These are phyloP conservation scores for Lepus oiostolus DNA, from an alignment of 2,797 vertebrate species.

Conservation along the genomic window DNA sequence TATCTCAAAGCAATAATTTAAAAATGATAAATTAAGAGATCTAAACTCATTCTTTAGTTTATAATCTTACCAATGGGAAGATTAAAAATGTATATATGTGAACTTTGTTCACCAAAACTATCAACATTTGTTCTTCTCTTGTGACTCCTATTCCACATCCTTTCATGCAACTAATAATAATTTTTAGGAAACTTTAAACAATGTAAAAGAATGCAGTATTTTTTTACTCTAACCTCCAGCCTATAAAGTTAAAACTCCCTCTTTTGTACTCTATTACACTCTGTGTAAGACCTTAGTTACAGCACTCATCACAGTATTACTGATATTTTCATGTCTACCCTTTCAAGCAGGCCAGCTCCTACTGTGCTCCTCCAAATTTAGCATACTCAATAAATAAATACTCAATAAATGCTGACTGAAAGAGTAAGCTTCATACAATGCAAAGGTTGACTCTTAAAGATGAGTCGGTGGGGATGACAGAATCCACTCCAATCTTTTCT, in stretches of 20 bases:
- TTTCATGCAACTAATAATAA: background rate
- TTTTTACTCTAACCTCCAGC: background rate
- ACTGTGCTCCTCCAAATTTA: background rate
- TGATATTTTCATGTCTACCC: conserved; percentile 4
- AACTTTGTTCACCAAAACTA: background rate
- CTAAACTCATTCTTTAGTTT: conserved; percentile 45
- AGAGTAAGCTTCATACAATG: conserved; percentile 42
- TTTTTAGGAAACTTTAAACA: conserved; percentile 21
- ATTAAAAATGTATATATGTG: conserved; percentile 45
- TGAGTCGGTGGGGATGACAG: background rate
- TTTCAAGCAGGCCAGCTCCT: conserved; percentile 37
- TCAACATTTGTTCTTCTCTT: conserved; percentile 38
- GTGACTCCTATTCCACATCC: background rate
- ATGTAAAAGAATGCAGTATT: conserved; percentile 11
- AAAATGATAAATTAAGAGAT: conserved; percentile 54
- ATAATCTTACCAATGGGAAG: conserved; percentile 7
- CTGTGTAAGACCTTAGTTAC: background rate
- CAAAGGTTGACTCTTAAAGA: conserved; percentile 13
- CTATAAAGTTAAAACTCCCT: background rate
- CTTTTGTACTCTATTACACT: background rate
- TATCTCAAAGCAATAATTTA: conserved; percentile 54
- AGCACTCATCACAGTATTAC: background rate
- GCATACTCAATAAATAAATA: background rate
- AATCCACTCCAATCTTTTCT: background rate
- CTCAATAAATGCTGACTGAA: conserved; percentile 49